A percentile compares a stretch with the other conserved stretches of the same genome.
These are phyloP conservation scores for Epicampocera succincta DNA, from an alignment of 2,888 invertebrate genomes.

Conservation along the genomic window DNA sequence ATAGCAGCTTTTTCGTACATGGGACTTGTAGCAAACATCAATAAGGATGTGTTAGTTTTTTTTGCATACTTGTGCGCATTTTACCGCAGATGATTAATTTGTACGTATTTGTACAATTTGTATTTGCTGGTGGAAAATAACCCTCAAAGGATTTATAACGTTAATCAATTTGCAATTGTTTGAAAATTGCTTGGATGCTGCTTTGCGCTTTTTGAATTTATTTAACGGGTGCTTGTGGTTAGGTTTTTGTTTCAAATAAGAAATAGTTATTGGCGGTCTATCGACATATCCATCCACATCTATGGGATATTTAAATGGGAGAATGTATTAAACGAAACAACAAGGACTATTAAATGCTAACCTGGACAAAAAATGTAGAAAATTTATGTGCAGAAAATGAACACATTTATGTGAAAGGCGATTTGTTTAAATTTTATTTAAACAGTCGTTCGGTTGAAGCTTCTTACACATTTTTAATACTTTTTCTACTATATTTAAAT, in stretches of 20 bases:
- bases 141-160: conserved; percentile 42
- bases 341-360: background rate
- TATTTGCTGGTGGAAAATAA: conserved; percentile 13
- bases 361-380: background rate
- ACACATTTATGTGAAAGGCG: too few species aligned
- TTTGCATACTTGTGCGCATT: background rate
- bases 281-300: background rate
- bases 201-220: conserved; percentile 5
- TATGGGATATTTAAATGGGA: conserved; percentile 3
- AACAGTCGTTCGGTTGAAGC: too few species aligned
- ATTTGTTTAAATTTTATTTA: too few species aligned
- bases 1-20: too few species aligned
- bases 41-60: background rate
- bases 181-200: background rate
- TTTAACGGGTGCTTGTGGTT: conserved; percentile 28
- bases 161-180: conserved; percentile 31
- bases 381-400: too few species aligned
- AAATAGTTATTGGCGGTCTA: background rate
- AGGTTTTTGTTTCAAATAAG: conserved; percentile 7
- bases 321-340: background rate
- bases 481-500: background rate
- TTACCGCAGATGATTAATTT: background rate
- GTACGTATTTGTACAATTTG: conserved; percentile 5
- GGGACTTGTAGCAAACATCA: background rate
- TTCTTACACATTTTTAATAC: background rate